Base-by-base conservation (phyloP, 2,113 vertebrate genomes). In the Brachionichthys hirsutus region DNA sequence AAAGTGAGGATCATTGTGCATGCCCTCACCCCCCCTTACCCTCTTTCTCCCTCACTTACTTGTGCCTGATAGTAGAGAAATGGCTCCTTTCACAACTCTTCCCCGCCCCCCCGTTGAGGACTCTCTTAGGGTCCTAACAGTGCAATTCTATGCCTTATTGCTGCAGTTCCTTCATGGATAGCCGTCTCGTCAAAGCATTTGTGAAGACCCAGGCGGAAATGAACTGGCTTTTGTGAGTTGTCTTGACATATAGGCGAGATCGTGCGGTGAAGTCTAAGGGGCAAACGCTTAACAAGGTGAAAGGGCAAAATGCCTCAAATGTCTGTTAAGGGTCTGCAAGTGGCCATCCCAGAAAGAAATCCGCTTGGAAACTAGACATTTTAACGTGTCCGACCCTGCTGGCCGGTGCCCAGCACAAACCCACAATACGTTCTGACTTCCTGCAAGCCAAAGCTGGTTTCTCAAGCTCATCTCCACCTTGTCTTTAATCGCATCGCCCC, bases 401-500 rank as follows among this genome's bases (percentile, higher is more conserved):
- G 82, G 79, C 55, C 12, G 48, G 46, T 35, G 1, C 68, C 77
- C 78, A 81, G 65, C 60, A 47, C 66, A 82, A n/a, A 83, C 75
- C 83, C 83, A 72, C 83, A 85, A 76, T 81, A 77, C 85, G 60
- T 54, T 56, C 30, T 42, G 74, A 83, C 75, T 80, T 88, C 78
- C 80, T 83, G n/a, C 62, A 9, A 67, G 73, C 75, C 77, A 75
- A 73, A 68, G 74, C 77, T 76, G 67, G 73, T 69, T 85, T 85
- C 77, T 81, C 75, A 63, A 85, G 82, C 87, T 89, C 84, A 88
- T 88, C 85, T 77, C 82, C 81, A 70, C 78, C 74, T 75, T 69
- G 36, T 77, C 80, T 85, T 85, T 88, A 88, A 89, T 89, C 88
- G n/a, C n/a, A n/a, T n/a, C n/a, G n/a, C n/a, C n/a, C n/a, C n/a